Percentiles rank a stretch among this genome's conserved stretches.
These are phyloP conservation scores for Girardia tigrina DNA, from an alignment of 2,888 invertebrate genomes.

Conservation along the genomic window DNA sequence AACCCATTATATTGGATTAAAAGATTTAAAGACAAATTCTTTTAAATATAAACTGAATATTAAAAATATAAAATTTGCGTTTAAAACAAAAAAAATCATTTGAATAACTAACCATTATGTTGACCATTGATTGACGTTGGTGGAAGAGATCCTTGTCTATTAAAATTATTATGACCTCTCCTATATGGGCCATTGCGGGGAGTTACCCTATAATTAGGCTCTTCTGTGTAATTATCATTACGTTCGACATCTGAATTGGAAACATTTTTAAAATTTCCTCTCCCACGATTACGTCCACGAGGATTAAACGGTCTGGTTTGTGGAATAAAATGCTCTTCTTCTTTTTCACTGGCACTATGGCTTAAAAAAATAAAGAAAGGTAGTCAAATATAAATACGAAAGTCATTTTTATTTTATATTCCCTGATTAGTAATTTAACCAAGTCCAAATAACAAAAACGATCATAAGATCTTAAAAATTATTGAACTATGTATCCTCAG, in stretches of 20 bases:
- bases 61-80: too few relatives aligned
- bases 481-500: too few relatives aligned
- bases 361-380: neutral
- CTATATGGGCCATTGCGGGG: neutral
- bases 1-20: too few relatives aligned
- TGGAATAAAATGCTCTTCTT: slow-evolving; percentile 3
- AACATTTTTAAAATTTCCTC: neutral
- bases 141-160: neutral
- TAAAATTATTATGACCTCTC: neutral
- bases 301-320: slow-evolving; percentile 1
- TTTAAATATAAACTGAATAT: too few relatives aligned
- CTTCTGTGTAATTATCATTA: neutral
- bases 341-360: slow-evolving; percentile 20
- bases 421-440: too few relatives aligned
- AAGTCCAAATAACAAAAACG: too few relatives aligned
- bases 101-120: neutral
- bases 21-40: too few relatives aligned
- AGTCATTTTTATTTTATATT: too few relatives aligned
- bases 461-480: too few relatives aligned
- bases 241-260: neutral
- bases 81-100: too few relatives aligned
- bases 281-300: neutral
- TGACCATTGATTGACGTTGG: neutral
- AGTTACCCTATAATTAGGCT: neutral
- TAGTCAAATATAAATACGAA: too few relatives aligned